phyloP scores from a whole-genome alignment of 2,113 vertebrate genomes.

The Pheucticus melanocephalus region DNA sequence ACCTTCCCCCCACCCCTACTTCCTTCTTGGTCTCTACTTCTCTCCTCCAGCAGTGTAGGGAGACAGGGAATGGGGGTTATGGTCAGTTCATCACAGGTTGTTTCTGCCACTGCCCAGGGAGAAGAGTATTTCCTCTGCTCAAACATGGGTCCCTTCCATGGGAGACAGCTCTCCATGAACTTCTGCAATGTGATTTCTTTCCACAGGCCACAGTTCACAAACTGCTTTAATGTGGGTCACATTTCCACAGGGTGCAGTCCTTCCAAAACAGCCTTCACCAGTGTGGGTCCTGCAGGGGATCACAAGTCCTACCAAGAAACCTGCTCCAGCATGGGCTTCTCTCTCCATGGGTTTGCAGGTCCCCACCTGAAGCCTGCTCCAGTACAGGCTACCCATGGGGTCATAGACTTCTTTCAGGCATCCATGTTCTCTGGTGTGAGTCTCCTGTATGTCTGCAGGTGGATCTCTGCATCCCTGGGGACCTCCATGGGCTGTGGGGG shows the following conservation, averaged over 20 bases:
- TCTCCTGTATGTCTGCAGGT: not conserved
- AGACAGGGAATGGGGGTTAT: not conserved
- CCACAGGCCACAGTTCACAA: not conserved
- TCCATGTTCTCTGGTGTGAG: fast-evolving
- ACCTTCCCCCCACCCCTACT: not conserved
- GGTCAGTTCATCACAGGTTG: not conserved
- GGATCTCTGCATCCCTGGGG: not conserved
- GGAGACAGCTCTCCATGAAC: not conserved
- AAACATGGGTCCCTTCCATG: fast-evolving
- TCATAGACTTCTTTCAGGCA: not conserved
- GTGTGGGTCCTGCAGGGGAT: fast-evolving
- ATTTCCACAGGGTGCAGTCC: not conserved
- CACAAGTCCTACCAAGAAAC: not conserved
- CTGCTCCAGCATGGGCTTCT: not conserved
- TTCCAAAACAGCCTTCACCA: not conserved
- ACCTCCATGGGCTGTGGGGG: not conserved
- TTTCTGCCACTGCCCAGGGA: not conserved
- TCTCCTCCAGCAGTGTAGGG: not conserved
- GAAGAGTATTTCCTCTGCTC: not conserved
- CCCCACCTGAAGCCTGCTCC: not conserved
- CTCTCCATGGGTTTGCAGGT: not conserved
- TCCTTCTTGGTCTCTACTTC: not conserved
- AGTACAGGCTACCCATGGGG: not conserved
- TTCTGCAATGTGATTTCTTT: not conserved
- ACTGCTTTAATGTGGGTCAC: fast-evolving